These are phyloP conservation scores for Diarsia rubi DNA, from an alignment of 2,888 invertebrate genomes.

Conservation along the genomic window DNA sequence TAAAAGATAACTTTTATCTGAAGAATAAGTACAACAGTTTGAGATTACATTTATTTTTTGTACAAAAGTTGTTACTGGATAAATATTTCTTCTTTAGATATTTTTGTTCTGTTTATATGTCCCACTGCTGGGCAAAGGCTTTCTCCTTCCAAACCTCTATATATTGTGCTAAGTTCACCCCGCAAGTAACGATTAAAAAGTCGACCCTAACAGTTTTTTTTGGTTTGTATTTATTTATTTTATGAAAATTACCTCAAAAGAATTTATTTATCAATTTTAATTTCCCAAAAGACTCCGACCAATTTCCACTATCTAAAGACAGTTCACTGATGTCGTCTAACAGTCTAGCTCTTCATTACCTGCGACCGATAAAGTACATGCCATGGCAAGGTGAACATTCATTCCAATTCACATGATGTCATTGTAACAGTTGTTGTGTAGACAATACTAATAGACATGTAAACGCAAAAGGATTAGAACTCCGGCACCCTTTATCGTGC, in stretches of 20 bases:
- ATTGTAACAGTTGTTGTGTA: constrained; percentile 69
- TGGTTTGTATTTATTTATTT: too few relatives aligned
- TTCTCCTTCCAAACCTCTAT: too few relatives aligned
- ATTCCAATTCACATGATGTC: constrained; percentile 68
- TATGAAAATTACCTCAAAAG: too few relatives aligned
- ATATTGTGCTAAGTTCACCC: too few relatives aligned
- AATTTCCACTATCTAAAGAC: background rate
- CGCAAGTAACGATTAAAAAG: background rate
- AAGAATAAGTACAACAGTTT: background rate
- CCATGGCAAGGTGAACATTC: constrained; percentile 55
- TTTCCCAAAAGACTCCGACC: too few relatives aligned
- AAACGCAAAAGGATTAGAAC: constrained; percentile 71
- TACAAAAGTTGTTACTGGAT: background rate
- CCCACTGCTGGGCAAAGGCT: too few relatives aligned
- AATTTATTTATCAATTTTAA: background rate
- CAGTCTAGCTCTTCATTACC: constrained; percentile 24
- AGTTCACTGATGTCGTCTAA: background rate
- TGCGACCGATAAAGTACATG: constrained; percentile 25
- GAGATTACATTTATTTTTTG: background rate
- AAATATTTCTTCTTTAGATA: background rate
- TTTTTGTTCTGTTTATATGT: background rate
- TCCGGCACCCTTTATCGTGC: constrained; percentile 71
- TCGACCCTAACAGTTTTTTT: background rate
- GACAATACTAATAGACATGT: constrained; percentile 73
- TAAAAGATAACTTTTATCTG: background rate